Evolutionary conservation across 2,888 invertebrate species (phyloP).

Genomic region (Achlya flavicornis): DNA sequence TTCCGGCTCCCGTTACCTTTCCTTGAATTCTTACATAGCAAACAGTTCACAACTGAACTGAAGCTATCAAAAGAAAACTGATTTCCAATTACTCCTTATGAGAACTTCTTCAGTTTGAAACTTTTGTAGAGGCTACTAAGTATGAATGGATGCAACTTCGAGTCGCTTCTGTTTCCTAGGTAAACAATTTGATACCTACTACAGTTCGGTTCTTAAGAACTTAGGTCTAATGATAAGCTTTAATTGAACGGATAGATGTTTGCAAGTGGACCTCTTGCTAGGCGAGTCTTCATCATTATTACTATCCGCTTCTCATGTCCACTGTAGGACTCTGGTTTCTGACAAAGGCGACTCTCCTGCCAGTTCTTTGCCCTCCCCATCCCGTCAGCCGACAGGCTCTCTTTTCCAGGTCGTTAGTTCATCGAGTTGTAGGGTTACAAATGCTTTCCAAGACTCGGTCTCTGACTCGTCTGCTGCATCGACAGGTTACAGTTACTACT

Average conservation of each 20-base stretch:
- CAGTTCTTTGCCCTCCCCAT: no score
- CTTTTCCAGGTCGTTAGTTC: no score
- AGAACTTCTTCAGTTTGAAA: background rate
- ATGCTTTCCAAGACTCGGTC: no score
- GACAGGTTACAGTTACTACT: no score
- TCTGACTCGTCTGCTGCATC: no score
- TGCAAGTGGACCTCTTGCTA: no score
- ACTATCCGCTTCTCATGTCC: no score
- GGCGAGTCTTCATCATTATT: background rate
- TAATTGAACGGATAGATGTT: background rate
- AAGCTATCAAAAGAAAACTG: background rate
- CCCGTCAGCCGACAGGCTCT: no score
- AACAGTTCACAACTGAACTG: slow-evolving; percentile 6
- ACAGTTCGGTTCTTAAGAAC: background rate
- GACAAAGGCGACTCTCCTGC: no score
- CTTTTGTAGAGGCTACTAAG: background rate
- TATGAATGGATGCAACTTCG: slow-evolving; percentile 2
- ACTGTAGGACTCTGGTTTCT: no score
- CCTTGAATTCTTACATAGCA: slow-evolving; percentile 5
- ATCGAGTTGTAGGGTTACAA: no score
- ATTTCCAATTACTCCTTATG: background rate
- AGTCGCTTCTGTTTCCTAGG: background rate
- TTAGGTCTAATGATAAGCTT: background rate
- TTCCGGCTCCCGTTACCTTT: slow-evolving; percentile 5
- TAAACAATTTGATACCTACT: background rate